These are phyloP conservation scores for Coecobrya sp. DNA, from an alignment of 2,888 invertebrate species.

Conservation along the genomic window DNA sequence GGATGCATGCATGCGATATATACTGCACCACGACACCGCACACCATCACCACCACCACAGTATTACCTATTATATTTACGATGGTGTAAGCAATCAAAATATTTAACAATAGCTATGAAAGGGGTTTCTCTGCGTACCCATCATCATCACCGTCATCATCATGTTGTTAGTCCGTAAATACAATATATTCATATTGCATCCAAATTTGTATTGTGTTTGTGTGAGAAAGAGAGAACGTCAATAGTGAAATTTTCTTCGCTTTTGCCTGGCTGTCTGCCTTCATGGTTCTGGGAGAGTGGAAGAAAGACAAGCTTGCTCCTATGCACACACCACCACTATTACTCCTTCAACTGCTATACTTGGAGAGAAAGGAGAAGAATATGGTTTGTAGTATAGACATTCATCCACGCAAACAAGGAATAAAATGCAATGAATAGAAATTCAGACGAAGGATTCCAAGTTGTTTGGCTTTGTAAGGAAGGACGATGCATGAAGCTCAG, in stretches of 20 bases:
- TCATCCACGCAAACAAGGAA: constrained; percentile 45
- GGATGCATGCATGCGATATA: neutral
- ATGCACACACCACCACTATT: neutral
- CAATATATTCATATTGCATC: constrained; percentile 27
- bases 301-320: constrained; percentile 27
- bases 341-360: neutral
- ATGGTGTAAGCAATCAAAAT: constrained; percentile 62
- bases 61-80: constrained; percentile 55
- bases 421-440: constrained; percentile 58
- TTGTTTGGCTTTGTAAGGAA: constrained; percentile 45
- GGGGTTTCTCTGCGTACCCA: constrained; percentile 47
- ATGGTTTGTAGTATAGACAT: constrained; percentile 43
- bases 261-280: constrained; percentile 41
- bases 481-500: neutral
- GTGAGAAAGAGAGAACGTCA: constrained; percentile 33
- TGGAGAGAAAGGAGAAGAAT: neutral
- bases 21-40: neutral
- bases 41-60: constrained; percentile 14
- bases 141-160: constrained; percentile 22
- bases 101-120: constrained; percentile 49
- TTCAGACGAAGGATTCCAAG: constrained; percentile 41
- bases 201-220: constrained; percentile 9
- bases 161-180: constrained; percentile 16
- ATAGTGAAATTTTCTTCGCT: constrained; percentile 51
- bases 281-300: constrained; percentile 7